These are phyloP conservation scores for Euspilapteryx auroguttella DNA, from an alignment of 2,888 invertebrate species.

Conservation along the genomic window DNA sequence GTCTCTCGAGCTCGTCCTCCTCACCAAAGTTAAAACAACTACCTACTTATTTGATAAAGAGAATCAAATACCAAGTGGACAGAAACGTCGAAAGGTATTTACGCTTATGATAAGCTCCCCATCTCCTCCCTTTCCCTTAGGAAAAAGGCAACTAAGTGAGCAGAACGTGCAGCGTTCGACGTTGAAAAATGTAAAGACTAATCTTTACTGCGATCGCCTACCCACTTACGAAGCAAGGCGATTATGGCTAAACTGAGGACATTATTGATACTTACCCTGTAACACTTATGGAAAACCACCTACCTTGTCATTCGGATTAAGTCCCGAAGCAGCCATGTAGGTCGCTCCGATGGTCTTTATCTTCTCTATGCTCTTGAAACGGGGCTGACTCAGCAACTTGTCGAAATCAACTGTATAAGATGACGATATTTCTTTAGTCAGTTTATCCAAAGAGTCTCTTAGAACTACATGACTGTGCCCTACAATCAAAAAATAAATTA, in stretches of 20 bases:
- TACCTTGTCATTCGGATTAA: slow-evolving; percentile 77
- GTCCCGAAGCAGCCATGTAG: slow-evolving; percentile 95
- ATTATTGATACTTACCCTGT: background rate
- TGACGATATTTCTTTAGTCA: too few relatives aligned
- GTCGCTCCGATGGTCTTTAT: slow-evolving; percentile 94
- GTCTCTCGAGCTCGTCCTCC: too few relatives aligned
- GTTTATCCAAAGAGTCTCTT: too few relatives aligned
- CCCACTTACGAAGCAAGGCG: background rate
- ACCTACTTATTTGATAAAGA: too few relatives aligned
- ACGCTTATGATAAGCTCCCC: background rate
- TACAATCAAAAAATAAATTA: too few relatives aligned
- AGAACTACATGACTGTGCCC: too few relatives aligned
- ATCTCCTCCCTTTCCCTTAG: background rate
- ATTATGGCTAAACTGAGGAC: background rate
- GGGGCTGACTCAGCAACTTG: slow-evolving; percentile 81
- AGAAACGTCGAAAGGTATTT: background rate
- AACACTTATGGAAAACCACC: slow-evolving; percentile 6
- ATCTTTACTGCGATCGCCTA: background rate
- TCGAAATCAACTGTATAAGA: slow-evolving; percentile 78
- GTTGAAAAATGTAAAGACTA: background rate
- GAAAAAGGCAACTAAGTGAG: background rate
- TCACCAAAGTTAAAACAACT: too few relatives aligned
- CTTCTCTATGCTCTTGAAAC: slow-evolving; percentile 89
- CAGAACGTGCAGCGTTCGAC: background rate
- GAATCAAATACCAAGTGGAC: too few relatives aligned